Conservation (phyloP, 2,113 vertebrate genomes). For the Charina bottae region DNA sequence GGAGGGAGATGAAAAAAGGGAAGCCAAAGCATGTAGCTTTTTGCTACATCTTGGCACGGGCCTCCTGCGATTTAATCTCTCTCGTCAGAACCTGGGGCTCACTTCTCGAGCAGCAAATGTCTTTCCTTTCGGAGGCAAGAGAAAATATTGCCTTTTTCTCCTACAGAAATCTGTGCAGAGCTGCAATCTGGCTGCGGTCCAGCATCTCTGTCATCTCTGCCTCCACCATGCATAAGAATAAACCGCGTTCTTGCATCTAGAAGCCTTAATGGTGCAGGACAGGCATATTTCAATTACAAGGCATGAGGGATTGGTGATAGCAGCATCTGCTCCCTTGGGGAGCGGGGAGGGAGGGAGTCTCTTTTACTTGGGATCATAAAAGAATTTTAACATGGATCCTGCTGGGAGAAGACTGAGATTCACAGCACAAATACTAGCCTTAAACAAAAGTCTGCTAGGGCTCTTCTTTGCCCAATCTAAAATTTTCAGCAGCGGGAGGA, state of each 20-base stretch:
- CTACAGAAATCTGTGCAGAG: background rate
- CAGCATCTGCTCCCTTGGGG: background rate
- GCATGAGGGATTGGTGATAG: background rate
- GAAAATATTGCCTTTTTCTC: background rate
- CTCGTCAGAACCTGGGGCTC: background rate
- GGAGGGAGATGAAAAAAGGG: background rate
- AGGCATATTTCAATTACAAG: background rate
- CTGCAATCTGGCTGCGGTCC: background rate
- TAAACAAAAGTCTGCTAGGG: too few relatives aligned
- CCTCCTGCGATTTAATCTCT: background rate
- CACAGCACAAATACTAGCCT: too few relatives aligned
- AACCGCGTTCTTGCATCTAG: background rate
- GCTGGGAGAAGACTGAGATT: too few relatives aligned
- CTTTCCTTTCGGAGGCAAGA: background rate
- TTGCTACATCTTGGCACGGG: background rate
- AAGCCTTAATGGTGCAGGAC: background rate
- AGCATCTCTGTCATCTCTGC: background rate
- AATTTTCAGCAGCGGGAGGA: too few relatives aligned
- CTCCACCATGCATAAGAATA: background rate
- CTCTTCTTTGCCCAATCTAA: too few relatives aligned
- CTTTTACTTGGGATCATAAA: background rate
- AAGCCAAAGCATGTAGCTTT: constrained; percentile 12
- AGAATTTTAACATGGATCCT: background rate
- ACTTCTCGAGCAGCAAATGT: rapidly evolving
- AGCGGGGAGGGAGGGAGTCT: background rate